Evolutionary conservation across 1,140 invertebrate species (phyloP).

Genomic region (Pseudomyrmex concolor): DNA sequence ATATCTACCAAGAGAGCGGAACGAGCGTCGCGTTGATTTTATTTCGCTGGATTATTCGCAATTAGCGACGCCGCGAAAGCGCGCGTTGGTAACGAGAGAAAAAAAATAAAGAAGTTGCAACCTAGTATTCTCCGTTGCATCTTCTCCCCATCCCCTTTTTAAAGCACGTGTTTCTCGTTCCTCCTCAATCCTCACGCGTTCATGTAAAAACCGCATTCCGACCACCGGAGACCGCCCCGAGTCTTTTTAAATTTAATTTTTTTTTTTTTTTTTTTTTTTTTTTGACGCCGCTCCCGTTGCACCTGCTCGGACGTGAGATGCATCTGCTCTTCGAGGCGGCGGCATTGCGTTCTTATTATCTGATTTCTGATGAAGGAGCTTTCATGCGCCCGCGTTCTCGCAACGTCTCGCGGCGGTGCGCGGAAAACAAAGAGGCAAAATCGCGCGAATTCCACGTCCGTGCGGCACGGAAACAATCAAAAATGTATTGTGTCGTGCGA

Average conservation of each 20-base stretch:
- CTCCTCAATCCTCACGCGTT: slow-evolving; percentile 36
- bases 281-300: slow-evolving; percentile 47
- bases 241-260: slow-evolving; percentile 57
- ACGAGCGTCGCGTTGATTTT: not conserved
- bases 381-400: not conserved
- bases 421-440: slow-evolving; percentile 4
- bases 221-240: slow-evolving; percentile 47
- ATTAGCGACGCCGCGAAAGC: not conserved
- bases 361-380: slow-evolving; percentile 40
- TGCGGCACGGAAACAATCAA: not conserved
- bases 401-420: slow-evolving; percentile 1
- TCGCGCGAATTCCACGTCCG: not conserved
- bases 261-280: slow-evolving; percentile 29
- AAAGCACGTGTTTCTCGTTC: not conserved
- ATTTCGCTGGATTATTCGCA: not conserved
- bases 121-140: too few relatives aligned
- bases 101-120: not conserved
- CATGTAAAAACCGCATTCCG: slow-evolving; percentile 74
- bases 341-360: slow-evolving; percentile 43
- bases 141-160: not conserved
- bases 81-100: not conserved
- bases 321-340: slow-evolving; percentile 36
- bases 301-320: slow-evolving; percentile 55
- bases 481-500: too few relatives aligned
- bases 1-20: too few relatives aligned